phyloP scores from a whole-genome alignment of 2,888 invertebrate species.

The Stenchaetothrips biformis region DNA sequence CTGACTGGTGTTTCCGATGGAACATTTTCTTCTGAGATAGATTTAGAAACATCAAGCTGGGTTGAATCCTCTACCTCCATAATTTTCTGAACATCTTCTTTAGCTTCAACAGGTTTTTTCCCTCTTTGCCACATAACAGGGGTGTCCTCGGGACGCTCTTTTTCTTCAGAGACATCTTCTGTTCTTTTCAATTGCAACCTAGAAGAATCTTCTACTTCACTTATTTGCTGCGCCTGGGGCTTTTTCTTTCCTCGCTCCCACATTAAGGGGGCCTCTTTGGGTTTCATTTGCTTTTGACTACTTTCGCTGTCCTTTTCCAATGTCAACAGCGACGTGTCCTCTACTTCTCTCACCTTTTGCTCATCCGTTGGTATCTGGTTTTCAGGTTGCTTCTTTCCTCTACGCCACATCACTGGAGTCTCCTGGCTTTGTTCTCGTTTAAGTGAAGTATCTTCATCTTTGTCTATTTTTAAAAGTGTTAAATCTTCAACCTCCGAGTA shows the following conservation, averaged over 20 bases:
- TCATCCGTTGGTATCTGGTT: constrained; percentile 34
- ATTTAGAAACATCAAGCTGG: not conserved
- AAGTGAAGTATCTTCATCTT: constrained; percentile 38
- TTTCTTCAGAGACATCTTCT: constrained; percentile 8
- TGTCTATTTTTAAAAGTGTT: not conserved
- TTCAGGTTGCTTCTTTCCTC: constrained; percentile 36
- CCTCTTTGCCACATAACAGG: constrained; percentile 30
- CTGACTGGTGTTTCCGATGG: too few species aligned
- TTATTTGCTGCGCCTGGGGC: constrained; percentile 1
- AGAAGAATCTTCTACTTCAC: constrained; percentile 20
- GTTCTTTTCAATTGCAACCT: constrained; percentile 6
- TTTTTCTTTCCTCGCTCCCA: constrained; percentile 34
- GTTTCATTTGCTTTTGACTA: not conserved
- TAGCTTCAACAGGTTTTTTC: constrained; percentile 15
- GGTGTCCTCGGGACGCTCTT: constrained; percentile 30
- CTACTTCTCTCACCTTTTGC: constrained; percentile 37
- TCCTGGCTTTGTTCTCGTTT: constrained; percentile 37
- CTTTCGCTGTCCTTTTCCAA: constrained; percentile 32
- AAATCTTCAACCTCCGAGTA: not conserved
- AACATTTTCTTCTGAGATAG: too few species aligned
- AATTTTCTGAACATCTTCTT: not conserved
- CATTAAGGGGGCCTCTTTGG: constrained; percentile 31
- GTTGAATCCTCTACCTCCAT: constrained; percentile 9
- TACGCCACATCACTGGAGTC: constrained; percentile 38
- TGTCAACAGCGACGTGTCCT: constrained; percentile 39